Percentiles rank a stretch among this genome's conserved stretches.
Conservation (phyloP, 2,888 invertebrate species). For the Eupithecia abbreviata region DNA sequence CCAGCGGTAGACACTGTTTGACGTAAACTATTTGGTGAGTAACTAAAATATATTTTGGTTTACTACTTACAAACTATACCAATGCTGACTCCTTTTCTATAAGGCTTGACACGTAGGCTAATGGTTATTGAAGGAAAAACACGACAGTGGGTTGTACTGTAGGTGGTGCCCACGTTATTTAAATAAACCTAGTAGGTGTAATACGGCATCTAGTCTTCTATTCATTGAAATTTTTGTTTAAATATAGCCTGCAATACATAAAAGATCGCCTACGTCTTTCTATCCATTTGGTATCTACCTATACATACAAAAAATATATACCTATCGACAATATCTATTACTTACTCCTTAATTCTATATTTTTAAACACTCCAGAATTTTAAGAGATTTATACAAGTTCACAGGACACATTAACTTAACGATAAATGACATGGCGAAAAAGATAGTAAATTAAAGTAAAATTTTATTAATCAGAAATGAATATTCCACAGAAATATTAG, state of each 20-base stretch:
- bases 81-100: slow-evolving; percentile 60
- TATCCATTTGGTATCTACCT: neutral
- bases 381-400: neutral
- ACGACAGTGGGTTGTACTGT: slow-evolving; percentile 74
- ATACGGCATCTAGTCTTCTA: slow-evolving; percentile 63
- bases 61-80: slow-evolving; percentile 49
- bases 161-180: slow-evolving; percentile 80
- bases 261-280: slow-evolving; percentile 3
- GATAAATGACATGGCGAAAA: neutral
- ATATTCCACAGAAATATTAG: neutral
- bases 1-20: slow-evolving; percentile 62
- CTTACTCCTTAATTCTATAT: too few relatives aligned
- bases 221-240: slow-evolving; percentile 26
- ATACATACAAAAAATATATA: neutral
- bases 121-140: slow-evolving; percentile 62
- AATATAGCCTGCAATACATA: slow-evolving; percentile 6
- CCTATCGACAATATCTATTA: neutral
- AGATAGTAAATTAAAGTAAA: neutral
- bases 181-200: slow-evolving; percentile 60
- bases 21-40: slow-evolving; percentile 76
- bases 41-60: slow-evolving; percentile 61
- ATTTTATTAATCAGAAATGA: neutral
- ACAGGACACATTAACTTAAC: neutral
- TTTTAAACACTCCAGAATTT: neutral
- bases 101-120: slow-evolving; percentile 70